phyloP scores from a whole-genome alignment of 2,113 vertebrate genomes.

The Muntiacus reevesi region DNA sequence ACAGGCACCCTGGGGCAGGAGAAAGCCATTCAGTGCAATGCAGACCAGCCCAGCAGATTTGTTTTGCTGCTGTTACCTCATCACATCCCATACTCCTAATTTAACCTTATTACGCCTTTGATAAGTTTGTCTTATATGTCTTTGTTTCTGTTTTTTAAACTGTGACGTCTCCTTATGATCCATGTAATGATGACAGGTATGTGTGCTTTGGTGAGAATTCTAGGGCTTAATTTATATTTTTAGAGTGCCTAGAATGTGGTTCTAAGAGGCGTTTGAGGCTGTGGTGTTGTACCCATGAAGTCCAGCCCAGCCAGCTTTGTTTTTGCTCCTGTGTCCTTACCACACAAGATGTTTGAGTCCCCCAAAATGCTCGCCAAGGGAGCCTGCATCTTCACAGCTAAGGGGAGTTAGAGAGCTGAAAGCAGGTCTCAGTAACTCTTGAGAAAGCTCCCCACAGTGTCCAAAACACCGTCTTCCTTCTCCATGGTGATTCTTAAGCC shows the following conservation, averaged over 20 bases:
- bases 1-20: background rate
- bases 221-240: background rate
- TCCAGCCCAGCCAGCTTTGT: background rate
- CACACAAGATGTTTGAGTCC: background rate
- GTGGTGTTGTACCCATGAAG: background rate
- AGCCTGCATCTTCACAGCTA: background rate
- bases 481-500: background rate
- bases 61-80: background rate
- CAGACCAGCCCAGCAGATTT: background rate
- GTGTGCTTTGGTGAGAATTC: background rate
- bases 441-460: background rate
- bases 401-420: background rate
- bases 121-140: background rate
- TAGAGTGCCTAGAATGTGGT: background rate
- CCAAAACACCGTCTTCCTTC: background rate
- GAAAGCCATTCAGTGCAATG: background rate
- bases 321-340: background rate
- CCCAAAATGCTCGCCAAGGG: fast-evolving
- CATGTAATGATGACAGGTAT: background rate
- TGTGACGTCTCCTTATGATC: background rate
- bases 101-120: background rate
- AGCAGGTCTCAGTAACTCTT: background rate
- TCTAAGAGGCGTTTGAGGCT: background rate
- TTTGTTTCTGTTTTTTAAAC: background rate
- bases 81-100: background rate